Base-by-base conservation (phyloP, 2,888 invertebrate genomes). In the Cinara cedri region DNA sequence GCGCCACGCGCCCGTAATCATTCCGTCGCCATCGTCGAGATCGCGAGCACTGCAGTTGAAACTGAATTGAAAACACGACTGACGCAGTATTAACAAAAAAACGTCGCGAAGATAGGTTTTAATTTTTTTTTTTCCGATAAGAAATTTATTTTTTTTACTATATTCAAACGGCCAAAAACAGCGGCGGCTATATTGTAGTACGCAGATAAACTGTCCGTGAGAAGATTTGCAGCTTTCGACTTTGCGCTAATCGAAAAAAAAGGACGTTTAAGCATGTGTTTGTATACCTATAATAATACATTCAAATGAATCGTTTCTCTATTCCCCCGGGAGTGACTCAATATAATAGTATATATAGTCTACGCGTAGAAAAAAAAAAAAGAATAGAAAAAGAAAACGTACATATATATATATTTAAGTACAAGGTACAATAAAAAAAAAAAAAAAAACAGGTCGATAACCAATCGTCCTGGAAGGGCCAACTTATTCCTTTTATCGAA, bases 161-260 rank as follows among this genome's bases (percentile, higher is more conserved):
- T 44, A 66, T 51, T 46, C 6, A 46, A 57, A 57, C 26, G 6
- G 19, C 54, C 62, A 19, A 19, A 63, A 55, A 24, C 24, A 10
- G n/a, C 4, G n/a, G n/a, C n/a, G n/a, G n/a, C n/a, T n/a, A n/a
- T n/a, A n/a, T n/a, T n/a, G n/a, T 34, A 34, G 34, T 6, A 8
- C n/a, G n/a, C 8, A 65, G 65, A 75, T 65, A 75, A 57, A 63
- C 49, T 49, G n/a, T 34, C 34, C 34, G 3, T 13, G 13, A 34
- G 46, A 66, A 66, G 24, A 76, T 57, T 55, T 34, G 34, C 34
- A 3, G 34, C 6, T 68, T 66, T 46, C 14, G 10, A 46, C 66
- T 55, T 57, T 66, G 26, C 57, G 13, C 49, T 76, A 76, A 76
- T 76, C 76, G 76, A 76, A 76, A 76, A 65, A 76, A 51, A 62